Conservation (phyloP, 2,888 invertebrate species). For the Tetragonula carbonaria region DNA sequence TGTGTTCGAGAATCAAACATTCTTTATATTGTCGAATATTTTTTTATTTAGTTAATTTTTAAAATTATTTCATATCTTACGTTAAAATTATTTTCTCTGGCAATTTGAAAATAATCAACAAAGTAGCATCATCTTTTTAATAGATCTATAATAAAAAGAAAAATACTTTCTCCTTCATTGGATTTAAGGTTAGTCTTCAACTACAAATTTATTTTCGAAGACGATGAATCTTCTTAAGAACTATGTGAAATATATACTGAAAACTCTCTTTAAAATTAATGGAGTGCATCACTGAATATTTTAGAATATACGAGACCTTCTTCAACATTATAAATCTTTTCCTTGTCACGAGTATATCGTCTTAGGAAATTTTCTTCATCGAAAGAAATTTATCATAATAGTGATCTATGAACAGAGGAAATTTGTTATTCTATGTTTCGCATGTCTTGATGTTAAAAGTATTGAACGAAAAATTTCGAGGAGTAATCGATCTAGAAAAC, state of each 20-base stretch:
- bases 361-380: not conserved
- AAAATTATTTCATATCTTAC: not conserved
- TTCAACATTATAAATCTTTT: not conserved
- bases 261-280: not conserved
- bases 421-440: not conserved
- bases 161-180: not conserved
- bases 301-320: not conserved
- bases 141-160: no score
- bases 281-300: not conserved
- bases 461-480: slow-evolving; percentile 17
- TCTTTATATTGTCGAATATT: not conserved
- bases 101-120: not conserved
- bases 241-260: not conserved
- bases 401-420: not conserved
- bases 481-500: slow-evolving; percentile 7
- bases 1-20: not conserved
- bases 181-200: no score
- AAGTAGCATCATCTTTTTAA: not conserved
- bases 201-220: not conserved
- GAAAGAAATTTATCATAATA: not conserved
- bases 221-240: not conserved
- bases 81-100: not conserved
- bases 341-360: not conserved
- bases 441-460: not conserved
- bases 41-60: not conserved